phyloP scores from a whole-genome alignment of 2,113 vertebrate genomes.

The Vicugna pacos region DNA sequence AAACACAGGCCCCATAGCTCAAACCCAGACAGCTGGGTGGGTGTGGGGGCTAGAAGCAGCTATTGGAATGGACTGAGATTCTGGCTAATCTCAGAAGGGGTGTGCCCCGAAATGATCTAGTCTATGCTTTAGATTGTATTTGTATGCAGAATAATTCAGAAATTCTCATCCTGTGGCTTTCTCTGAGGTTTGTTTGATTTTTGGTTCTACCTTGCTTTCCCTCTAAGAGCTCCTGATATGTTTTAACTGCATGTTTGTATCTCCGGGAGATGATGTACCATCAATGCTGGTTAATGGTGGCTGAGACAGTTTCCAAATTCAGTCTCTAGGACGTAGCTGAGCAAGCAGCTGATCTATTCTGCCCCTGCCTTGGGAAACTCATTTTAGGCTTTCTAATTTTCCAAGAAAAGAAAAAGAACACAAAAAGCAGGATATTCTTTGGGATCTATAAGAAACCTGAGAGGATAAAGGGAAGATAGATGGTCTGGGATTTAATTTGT shows the following conservation, averaged over 20 bases:
- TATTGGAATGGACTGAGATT: not conserved
- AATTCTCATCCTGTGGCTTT: not conserved
- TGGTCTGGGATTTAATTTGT: not conserved
- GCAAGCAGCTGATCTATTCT: not conserved
- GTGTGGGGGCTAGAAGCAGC: not conserved
- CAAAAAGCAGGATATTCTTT: not conserved
- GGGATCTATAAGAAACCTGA: not conserved
- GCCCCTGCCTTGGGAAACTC: not conserved
- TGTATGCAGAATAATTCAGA: not conserved
- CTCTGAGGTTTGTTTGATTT: not conserved
- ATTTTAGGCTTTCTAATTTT: not conserved
- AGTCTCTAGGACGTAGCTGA: not conserved
- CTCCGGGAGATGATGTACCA: not conserved
- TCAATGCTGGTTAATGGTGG: not conserved
- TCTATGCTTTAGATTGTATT: not conserved
- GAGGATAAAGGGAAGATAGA: not conserved
- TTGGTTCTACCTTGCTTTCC: slow-evolving; percentile 21
- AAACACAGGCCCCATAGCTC: not conserved
- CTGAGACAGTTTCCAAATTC: not conserved
- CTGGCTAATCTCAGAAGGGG: not conserved
- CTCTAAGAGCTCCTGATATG: not conserved
- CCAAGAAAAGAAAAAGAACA: not conserved
- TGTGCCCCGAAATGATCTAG: not conserved
- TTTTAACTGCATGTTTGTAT: not conserved
- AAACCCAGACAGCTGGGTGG: not conserved